Percentiles rank a stretch among this genome's conserved stretches.
These are phyloP conservation scores for Hirtodrosophila trivittata DNA, from an alignment of 2,888 invertebrate genomes.

Conservation along the genomic window DNA sequence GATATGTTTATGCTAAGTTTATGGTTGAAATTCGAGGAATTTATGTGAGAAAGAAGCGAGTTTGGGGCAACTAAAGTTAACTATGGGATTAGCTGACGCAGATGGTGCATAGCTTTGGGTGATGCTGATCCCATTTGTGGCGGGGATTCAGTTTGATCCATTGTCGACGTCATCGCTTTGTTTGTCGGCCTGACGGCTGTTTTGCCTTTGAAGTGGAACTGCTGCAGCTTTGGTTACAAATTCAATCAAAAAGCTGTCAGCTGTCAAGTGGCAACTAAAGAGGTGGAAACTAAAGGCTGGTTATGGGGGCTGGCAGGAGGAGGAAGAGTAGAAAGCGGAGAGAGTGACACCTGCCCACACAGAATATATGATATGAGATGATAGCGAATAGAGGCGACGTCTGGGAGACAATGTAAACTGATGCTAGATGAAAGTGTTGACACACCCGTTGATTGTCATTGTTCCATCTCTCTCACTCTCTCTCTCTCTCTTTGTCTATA, in stretches of 20 bases:
- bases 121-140: too few relatives aligned
- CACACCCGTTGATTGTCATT: conserved; percentile 15
- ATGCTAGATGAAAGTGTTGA: conserved; percentile 77
- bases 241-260: conserved; percentile 79
- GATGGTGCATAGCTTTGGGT: background rate
- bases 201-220: conserved; percentile 72
- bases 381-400: too few relatives aligned
- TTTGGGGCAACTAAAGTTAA: too few relatives aligned
- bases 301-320: background rate
- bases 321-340: conserved; percentile 3
- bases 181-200: conserved; percentile 16
- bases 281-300: background rate
- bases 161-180: background rate
- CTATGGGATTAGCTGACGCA: background rate
- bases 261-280: conserved; percentile 38
- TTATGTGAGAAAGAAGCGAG: too few relatives aligned
- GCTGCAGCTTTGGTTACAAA: conserved; percentile 78
- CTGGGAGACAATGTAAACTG: conserved; percentile 56
- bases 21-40: too few relatives aligned
- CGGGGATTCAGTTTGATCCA: too few relatives aligned
- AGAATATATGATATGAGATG: conserved; percentile 34
- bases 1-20: too few relatives aligned
- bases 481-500: background rate
- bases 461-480: conserved; percentile 9
- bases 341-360: conserved; percentile 37